These are phyloP conservation scores for Ianthella basta DNA, from an alignment of 37 sponge, comb jelly and placozoan genomes.

Conservation along the genomic window DNA sequence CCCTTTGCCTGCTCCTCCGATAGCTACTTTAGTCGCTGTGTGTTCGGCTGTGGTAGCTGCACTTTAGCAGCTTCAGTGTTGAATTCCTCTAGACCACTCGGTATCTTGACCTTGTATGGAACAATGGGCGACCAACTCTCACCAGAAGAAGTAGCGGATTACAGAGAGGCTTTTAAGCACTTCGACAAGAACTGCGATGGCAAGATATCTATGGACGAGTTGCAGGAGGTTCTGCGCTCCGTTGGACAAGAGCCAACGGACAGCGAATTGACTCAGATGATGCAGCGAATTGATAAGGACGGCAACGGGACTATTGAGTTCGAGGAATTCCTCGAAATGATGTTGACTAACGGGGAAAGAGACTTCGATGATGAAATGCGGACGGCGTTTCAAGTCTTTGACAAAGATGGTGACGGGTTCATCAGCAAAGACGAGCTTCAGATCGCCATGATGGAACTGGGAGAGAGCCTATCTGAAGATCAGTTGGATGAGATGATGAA, in stretches of 20 bases:
- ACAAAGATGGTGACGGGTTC: neutral
- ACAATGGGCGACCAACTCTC: too few relatives aligned
- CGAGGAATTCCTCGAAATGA: slow-evolving; percentile 51
- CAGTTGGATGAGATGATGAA: neutral
- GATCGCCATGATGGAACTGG: slow-evolving; percentile 9
- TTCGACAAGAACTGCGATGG: slow-evolving; percentile 87
- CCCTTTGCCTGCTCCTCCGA: too few relatives aligned
- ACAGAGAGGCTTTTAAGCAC: slow-evolving; percentile 72
- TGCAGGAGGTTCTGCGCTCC: slow-evolving; percentile 76
- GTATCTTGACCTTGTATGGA: too few relatives aligned
- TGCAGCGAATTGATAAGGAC: slow-evolving; percentile 62
- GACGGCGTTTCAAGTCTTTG: slow-evolving; percentile 58
- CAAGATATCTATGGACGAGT: slow-evolving; percentile 71
- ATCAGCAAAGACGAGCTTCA: neutral
- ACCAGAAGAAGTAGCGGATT: slow-evolving; percentile 72
- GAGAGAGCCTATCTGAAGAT: neutral
- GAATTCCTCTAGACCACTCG: too few relatives aligned
- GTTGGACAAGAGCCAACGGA: slow-evolving; percentile 81
- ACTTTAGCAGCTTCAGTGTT: too few relatives aligned
- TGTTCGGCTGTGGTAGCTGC: too few relatives aligned
- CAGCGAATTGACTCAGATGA: slow-evolving; percentile 72
- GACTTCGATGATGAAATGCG: slow-evolving; percentile 42
- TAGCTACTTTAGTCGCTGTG: too few relatives aligned
- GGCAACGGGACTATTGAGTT: slow-evolving; percentile 61
- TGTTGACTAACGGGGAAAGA: slow-evolving; percentile 40